Percentiles rank a stretch among this genome's conserved stretches.
Evolutionary conservation across 2,797 vertebrate genomes (phyloP).

Genomic region (Aratinga solstitialis): DNA sequence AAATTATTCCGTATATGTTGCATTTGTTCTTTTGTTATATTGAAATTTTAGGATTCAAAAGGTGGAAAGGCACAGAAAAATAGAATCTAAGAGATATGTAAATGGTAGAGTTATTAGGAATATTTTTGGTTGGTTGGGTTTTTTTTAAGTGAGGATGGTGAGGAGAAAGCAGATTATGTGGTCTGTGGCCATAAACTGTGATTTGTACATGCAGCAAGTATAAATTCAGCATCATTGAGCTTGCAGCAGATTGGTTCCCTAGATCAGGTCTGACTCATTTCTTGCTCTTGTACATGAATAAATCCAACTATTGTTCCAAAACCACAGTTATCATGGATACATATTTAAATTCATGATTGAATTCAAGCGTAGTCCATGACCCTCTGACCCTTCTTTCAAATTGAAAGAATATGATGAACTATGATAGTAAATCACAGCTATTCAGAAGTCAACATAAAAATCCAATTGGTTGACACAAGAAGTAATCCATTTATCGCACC

Average conservation of each 20-base stretch:
- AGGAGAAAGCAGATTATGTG: neutral
- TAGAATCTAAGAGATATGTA: neutral
- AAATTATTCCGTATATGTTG: neutral
- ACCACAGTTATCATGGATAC: neutral
- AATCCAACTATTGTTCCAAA: neutral
- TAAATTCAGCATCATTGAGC: neutral
- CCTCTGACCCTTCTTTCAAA: neutral
- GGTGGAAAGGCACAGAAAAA: neutral
- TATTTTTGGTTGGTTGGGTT: neutral
- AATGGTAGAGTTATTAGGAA: neutral
- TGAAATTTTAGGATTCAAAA: neutral
- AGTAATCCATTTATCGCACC: neutral
- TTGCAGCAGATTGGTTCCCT: neutral
- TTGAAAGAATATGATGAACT: neutral
- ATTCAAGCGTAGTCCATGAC: neutral
- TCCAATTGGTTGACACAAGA: neutral
- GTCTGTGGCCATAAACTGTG: neutral
- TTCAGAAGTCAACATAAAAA: neutral
- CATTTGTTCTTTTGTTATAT: neutral
- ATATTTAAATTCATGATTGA: neutral
- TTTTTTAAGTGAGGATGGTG: too few relatives aligned
- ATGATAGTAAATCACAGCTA: neutral
- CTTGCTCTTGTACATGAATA: neutral
- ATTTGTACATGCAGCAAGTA: neutral
- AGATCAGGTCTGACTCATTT: neutral